Conservation (phyloP, 1,140 invertebrate species). For the Brachionus rubens region DNA sequence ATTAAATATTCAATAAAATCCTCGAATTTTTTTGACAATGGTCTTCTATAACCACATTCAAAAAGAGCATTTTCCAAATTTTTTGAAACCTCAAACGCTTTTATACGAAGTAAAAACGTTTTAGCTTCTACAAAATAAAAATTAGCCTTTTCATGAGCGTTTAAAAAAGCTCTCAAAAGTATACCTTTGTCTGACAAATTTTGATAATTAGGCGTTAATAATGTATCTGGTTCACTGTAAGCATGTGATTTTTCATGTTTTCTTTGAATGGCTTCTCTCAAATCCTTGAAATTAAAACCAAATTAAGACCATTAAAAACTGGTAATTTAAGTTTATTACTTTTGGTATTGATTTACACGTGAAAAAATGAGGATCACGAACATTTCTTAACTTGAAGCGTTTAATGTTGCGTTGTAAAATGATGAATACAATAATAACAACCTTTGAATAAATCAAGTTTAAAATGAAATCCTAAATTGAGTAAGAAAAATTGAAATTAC, state of each 20-base stretch:
- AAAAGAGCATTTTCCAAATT: slow-evolving; percentile 27
- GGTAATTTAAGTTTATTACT: neutral
- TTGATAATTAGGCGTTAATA: neutral
- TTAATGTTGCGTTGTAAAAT: slow-evolving; percentile 22
- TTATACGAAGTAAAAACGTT: slow-evolving; percentile 4
- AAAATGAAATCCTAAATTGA: neutral
- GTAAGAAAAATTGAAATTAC: neutral
- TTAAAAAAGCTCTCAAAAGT: neutral
- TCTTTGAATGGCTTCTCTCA: slow-evolving; percentile 22
- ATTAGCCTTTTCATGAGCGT: neutral
- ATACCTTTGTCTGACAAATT: slow-evolving; percentile 8
- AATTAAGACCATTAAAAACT: neutral
- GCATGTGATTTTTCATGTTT: slow-evolving; percentile 27
- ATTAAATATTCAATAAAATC: slow-evolving; percentile 30
- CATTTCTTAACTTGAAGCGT: slow-evolving; percentile 19
- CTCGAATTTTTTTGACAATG: neutral
- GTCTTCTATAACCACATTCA: slow-evolving; percentile 17
- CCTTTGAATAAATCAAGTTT: neutral
- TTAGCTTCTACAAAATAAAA: neutral
- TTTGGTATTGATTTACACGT: slow-evolving; percentile 37
- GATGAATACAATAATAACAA: slow-evolving; percentile 29
- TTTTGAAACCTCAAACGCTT: slow-evolving; percentile 21
- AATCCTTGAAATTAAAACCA: neutral
- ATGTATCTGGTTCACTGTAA: neutral
- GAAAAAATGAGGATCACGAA: slow-evolving; percentile 19